A percentile compares a stretch with the other conserved stretches of the same genome.
Evolutionary conservation across 2,113 vertebrate genomes (phyloP).

Genomic region (Amblyopsis rosae): DNA sequence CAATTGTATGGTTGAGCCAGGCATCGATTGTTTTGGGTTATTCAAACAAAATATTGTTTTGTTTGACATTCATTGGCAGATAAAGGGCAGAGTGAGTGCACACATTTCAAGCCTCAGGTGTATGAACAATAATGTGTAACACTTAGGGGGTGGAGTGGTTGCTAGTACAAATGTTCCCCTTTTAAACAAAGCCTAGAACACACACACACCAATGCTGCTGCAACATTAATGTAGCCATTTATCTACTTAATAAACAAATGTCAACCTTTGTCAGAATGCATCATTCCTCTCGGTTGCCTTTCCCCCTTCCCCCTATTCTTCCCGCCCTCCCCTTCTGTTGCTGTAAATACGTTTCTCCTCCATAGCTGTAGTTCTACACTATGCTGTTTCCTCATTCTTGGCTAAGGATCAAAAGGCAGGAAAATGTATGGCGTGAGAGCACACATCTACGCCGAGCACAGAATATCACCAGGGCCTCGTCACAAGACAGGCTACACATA

Average conservation of each 20-base stretch:
- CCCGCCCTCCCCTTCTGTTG: constrained; percentile 28
- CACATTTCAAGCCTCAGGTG: constrained; percentile 8
- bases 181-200: constrained; percentile 25
- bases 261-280: constrained; percentile 65
- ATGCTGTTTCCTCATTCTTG: constrained; percentile 1
- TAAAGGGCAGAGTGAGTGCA: constrained; percentile 11
- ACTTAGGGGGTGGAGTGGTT: neutral
- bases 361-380: constrained; percentile 14
- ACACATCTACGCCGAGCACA: no score
- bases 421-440: no score
- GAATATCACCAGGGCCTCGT: no score
- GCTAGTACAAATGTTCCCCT: constrained; percentile 2
- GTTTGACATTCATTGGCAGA: constrained; percentile 40
- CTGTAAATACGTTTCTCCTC: no score
- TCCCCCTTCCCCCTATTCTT: neutral
- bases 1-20: constrained; percentile 21
- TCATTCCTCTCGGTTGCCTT: neutral
- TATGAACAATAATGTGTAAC: neutral
- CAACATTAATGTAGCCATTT: constrained; percentile 75
- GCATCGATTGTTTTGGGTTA: constrained; percentile 26
- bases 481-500: no score
- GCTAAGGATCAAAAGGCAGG: no score
- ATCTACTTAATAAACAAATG: constrained; percentile 73
- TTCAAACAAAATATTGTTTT: constrained; percentile 36
- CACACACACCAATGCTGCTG: constrained; percentile 58